phyloP scores from a whole-genome alignment of 1,140 invertebrate species.

The Calephelis virginiensis region DNA sequence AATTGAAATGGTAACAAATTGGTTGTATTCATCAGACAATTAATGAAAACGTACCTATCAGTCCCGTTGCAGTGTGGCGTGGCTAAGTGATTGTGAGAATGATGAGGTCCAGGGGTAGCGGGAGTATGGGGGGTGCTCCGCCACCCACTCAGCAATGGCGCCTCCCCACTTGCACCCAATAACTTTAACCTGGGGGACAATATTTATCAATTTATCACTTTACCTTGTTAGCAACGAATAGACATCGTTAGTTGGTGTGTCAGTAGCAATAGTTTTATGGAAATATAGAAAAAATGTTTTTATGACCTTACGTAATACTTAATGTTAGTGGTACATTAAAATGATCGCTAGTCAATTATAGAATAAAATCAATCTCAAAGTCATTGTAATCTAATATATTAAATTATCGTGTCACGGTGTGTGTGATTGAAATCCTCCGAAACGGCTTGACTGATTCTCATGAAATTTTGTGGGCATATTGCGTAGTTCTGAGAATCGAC shows the following conservation, averaged over 20 bases:
- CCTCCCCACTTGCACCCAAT: conserved; percentile 75
- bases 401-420: too few relatives aligned
- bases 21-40: neutral
- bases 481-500: too few relatives aligned
- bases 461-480: too few relatives aligned
- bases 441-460: conserved; percentile 4
- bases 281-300: too few relatives aligned
- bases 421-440: too few relatives aligned
- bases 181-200: conserved; percentile 59
- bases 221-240: neutral
- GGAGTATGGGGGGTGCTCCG: conserved; percentile 81
- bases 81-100: conserved; percentile 82
- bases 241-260: neutral
- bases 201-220: neutral
- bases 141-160: conserved; percentile 78
- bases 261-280: neutral
- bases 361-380: too few relatives aligned
- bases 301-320: too few relatives aligned
- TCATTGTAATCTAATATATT: too few relatives aligned
- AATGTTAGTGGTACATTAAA: too few relatives aligned
- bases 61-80: conserved; percentile 83
- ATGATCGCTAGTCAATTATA: too few relatives aligned
- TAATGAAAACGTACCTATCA: conserved; percentile 78
- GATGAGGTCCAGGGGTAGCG: conserved; percentile 79
- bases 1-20: too few relatives aligned